Evolutionary conservation across 2,888 invertebrate genomes (phyloP).

Genomic region (Drosophila cyrtoloma): DNA sequence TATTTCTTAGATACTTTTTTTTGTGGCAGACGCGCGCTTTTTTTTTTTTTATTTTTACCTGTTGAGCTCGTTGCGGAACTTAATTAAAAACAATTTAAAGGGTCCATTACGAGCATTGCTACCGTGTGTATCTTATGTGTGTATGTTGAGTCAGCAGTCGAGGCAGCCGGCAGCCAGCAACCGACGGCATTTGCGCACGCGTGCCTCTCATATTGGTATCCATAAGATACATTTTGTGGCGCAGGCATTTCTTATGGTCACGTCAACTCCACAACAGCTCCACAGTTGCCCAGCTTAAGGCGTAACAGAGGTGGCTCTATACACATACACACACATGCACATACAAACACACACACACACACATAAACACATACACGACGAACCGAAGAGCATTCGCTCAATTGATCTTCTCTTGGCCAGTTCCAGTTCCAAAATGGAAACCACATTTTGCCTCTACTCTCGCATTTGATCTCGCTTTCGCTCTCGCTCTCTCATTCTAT

Average conservation of each 20-base stretch:
- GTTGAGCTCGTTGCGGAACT: slow-evolving; percentile 63
- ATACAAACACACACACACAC: slow-evolving; percentile 24
- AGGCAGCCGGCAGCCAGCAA: slow-evolving; percentile 17
- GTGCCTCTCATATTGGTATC: slow-evolving; percentile 69
- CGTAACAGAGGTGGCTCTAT: slow-evolving; percentile 73
- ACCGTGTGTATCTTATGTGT: slow-evolving; percentile 64
- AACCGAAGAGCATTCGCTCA: slow-evolving; percentile 18
- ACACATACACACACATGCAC: slow-evolving; percentile 30
- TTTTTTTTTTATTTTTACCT: slow-evolving; percentile 37
- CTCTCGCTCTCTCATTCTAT: slow-evolving; percentile 5
- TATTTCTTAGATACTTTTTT: slow-evolving; percentile 8
- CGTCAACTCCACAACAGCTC: slow-evolving; percentile 62
- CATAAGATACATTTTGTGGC: slow-evolving; percentile 66
- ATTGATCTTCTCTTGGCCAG: slow-evolving; percentile 43
- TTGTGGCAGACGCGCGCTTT: slow-evolving; percentile 1
- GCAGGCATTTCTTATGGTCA: slow-evolving; percentile 68
- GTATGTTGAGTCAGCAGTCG: slow-evolving; percentile 32
- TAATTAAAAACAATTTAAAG: slow-evolving; percentile 84
- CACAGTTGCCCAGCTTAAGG: slow-evolving; percentile 60
- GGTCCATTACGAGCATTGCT: slow-evolving; percentile 82
- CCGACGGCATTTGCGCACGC: slow-evolving; percentile 41
- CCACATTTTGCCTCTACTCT: slow-evolving; percentile 15
- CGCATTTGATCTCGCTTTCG: slow-evolving; percentile 9
- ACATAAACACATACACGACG: slow-evolving; percentile 3
- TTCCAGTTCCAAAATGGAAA: slow-evolving; percentile 72